Evolutionary conservation across 2,797 vertebrate species (phyloP).

Genomic region (Tadarida brasiliensis): DNA sequence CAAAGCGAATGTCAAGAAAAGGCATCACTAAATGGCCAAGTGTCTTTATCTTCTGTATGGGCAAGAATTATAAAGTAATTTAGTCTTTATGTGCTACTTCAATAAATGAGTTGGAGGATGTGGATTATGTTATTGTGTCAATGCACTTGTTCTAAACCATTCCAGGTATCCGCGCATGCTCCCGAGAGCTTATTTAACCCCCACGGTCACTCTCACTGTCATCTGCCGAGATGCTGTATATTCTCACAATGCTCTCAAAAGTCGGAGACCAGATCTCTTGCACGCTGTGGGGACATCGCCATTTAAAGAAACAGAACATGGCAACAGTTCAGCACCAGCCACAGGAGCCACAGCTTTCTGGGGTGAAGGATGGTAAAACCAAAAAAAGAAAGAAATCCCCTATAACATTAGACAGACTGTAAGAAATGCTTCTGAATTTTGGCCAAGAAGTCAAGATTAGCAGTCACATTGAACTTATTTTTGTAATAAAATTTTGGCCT

Average conservation of each 20-base stretch:
- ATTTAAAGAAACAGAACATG: slow-evolving; percentile 60
- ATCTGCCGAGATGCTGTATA: background rate
- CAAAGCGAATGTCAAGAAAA: background rate
- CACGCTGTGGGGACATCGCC: background rate
- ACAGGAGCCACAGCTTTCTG: slow-evolving; percentile 33
- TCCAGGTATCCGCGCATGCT: background rate
- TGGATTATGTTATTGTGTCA: background rate
- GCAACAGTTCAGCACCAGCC: background rate
- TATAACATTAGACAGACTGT: slow-evolving; percentile 53
- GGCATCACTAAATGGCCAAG: background rate
- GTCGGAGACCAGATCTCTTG: background rate
- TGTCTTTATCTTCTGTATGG: background rate
- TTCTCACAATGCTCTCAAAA: background rate
- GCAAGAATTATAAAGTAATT: background rate
- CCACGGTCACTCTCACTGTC: background rate
- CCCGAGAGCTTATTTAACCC: background rate
- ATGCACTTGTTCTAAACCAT: background rate
- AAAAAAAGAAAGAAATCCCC: slow-evolving; percentile 69
- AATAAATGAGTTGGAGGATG: background rate
- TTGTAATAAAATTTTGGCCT: background rate
- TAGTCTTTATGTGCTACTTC: background rate
- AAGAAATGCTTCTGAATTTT: slow-evolving; percentile 58
- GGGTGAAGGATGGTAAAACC: slow-evolving; percentile 53
- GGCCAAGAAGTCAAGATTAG: slow-evolving; percentile 61
- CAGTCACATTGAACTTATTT: background rate